These are phyloP conservation scores for Periphyllus acericola DNA, from an alignment of 2,888 invertebrate species.

Conservation along the genomic window DNA sequence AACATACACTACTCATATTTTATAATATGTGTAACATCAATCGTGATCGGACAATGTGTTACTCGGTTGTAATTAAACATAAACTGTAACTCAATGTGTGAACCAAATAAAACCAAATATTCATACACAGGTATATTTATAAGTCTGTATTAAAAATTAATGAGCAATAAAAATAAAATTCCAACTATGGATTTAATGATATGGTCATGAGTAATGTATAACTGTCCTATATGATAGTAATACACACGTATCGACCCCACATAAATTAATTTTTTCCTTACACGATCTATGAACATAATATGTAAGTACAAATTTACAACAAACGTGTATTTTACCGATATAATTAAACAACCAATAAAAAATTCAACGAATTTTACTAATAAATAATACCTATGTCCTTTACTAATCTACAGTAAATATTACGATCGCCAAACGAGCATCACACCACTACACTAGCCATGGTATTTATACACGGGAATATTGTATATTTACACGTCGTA, in stretches of 20 bases:
- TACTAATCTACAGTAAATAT: too few relatives aligned
- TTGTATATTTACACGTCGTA: too few relatives aligned
- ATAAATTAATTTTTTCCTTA: neutral
- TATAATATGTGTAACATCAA: too few relatives aligned
- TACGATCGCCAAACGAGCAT: too few relatives aligned
- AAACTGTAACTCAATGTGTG: neutral
- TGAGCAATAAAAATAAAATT: neutral
- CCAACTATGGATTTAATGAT: neutral
- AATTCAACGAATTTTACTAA: neutral
- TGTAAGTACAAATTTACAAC: neutral
- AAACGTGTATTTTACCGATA: neutral
- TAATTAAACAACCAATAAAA: neutral
- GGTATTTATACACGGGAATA: too few relatives aligned
- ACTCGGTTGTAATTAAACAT: neutral
- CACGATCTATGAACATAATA: neutral
- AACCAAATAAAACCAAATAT: neutral
- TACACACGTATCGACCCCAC: neutral
- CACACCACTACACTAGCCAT: too few relatives aligned
- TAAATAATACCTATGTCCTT: neutral
- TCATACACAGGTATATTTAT: neutral
- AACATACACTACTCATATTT: too few relatives aligned
- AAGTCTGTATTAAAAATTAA: too few relatives aligned
- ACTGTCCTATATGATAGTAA: neutral
- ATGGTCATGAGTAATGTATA: too few relatives aligned
- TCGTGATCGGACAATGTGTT: neutral